Conservation (phyloP, 2,797 vertebrate genomes). For the Chromis chromis region DNA sequence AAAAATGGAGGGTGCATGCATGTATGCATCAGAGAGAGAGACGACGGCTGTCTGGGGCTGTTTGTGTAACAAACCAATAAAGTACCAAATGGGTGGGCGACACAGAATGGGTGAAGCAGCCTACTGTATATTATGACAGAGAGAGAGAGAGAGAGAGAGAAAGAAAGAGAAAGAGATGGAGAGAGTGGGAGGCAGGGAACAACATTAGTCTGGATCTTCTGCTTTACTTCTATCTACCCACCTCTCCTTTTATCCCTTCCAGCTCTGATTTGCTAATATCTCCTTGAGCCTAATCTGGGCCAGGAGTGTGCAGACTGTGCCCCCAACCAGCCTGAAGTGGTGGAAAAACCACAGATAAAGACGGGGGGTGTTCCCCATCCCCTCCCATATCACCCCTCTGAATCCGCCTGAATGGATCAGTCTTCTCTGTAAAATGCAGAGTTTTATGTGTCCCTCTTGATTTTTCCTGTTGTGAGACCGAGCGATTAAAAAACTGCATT, state of each 20-base stretch:
- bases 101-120: constrained; percentile 26
- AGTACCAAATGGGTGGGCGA: constrained; percentile 65
- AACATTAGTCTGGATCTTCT: constrained; percentile 43
- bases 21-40: constrained; percentile 55
- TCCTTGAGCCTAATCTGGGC: constrained; percentile 6
- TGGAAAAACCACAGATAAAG: constrained; percentile 6
- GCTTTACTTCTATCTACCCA: constrained; percentile 27
- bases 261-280: constrained; percentile 20
- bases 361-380: not conserved
- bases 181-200: constrained; percentile 42
- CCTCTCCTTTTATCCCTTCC: constrained; percentile 22
- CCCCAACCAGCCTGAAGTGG: constrained; percentile 10
- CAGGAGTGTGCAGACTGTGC: constrained; percentile 21
- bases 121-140: constrained; percentile 29
- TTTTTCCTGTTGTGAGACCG: constrained; percentile 49
- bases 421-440: constrained; percentile 27
- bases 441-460: constrained; percentile 51
- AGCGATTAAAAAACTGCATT: constrained; percentile 57
- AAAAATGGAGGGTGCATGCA: constrained; percentile 43
- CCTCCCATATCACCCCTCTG: constrained; percentile 22
- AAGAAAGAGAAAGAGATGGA: constrained; percentile 6
- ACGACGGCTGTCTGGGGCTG: constrained; percentile 49
- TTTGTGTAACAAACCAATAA: constrained; percentile 59
- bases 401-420: constrained; percentile 48
- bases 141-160: constrained; percentile 27